Evolutionary conservation across 2,113 vertebrate genomes (phyloP).

Genomic region (Aspiorhynchus laticeps): DNA sequence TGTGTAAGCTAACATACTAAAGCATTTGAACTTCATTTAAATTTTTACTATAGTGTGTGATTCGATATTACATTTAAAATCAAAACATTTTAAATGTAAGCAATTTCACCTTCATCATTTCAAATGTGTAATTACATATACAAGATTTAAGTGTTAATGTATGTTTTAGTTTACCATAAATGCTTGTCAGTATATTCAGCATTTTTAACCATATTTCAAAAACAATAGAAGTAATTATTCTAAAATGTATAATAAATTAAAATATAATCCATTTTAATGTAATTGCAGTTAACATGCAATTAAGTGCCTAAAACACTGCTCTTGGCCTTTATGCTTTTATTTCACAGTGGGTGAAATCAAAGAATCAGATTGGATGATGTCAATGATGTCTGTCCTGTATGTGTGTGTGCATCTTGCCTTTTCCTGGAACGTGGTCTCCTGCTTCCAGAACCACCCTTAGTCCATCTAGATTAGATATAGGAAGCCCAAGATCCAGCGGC

Average conservation of each 20-base stretch:
- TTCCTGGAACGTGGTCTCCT: conserved; percentile 78
- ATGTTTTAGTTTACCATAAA: background rate
- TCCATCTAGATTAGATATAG: conserved; percentile 95
- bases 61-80: too few species aligned
- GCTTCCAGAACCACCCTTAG: conserved; percentile 91
- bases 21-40: background rate
- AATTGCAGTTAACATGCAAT: background rate
- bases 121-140: too few species aligned
- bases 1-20: background rate
- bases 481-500: conserved; percentile 91
- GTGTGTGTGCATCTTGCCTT: conserved; percentile 75
- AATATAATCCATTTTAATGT: background rate
- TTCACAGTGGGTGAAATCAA: background rate
- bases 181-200: background rate
- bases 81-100: too few species aligned
- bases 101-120: too few species aligned
- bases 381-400: background rate
- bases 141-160: background rate
- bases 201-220: background rate
- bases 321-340: background rate
- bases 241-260: background rate
- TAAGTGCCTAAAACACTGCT: background rate
- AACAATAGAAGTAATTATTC: background rate
- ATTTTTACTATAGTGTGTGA: background rate
- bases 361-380: background rate